Conservation (phyloP, 2,113 vertebrate genomes). For the Empidonax traillii region DNA sequence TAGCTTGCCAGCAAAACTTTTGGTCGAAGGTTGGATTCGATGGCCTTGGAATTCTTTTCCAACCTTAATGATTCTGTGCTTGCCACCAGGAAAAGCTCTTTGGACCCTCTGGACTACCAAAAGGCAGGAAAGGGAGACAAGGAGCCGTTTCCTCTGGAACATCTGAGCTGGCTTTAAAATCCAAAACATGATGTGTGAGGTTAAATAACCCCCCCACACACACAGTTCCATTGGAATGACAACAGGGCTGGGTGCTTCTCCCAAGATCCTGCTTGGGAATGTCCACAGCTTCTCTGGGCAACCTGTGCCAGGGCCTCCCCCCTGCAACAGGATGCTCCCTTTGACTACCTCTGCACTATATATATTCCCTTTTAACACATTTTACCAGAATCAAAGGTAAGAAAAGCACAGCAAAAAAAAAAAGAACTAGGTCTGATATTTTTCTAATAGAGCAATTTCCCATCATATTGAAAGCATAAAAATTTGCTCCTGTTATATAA, state of each 20-base stretch:
- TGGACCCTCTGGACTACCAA: accelerated
- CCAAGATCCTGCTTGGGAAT: background rate
- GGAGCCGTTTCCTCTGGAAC: background rate
- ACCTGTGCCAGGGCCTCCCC: too few relatives aligned
- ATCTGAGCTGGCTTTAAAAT: background rate
- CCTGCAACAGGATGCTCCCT: too few relatives aligned
- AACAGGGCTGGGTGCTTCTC: background rate
- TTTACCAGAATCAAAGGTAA: too few relatives aligned
- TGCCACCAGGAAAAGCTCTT: background rate
- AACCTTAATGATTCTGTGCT: background rate
- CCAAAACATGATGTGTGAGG: background rate
- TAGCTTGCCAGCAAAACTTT: background rate
- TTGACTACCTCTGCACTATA: too few relatives aligned
- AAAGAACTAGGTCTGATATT: too few relatives aligned
- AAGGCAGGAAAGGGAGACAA: background rate
- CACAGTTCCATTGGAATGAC: background rate
- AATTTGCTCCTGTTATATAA: background rate
- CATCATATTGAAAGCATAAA: too few relatives aligned
- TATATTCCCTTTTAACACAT: too few relatives aligned
- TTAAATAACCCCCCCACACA: background rate
- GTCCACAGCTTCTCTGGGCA: too few relatives aligned
- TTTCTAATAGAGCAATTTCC: too few relatives aligned
- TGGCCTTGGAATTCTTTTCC: background rate
- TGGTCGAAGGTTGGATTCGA: background rate
- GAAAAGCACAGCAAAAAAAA: too few relatives aligned